Base-by-base conservation (phyloP, 1,140 invertebrate genomes). In the Himalopsyche phryganea region DNA sequence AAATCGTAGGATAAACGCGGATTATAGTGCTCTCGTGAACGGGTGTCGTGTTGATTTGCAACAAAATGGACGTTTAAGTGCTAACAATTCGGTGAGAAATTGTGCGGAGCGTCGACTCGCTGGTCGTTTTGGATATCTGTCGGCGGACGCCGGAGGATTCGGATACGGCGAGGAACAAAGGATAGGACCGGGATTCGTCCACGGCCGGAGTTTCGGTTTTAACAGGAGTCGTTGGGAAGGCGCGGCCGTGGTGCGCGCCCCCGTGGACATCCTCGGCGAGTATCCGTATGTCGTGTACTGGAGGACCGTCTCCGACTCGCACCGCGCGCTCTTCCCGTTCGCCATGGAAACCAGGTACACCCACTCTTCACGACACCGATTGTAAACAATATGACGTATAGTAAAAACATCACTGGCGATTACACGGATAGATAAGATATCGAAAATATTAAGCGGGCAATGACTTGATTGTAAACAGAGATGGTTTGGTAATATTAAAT, bases 301-400 rank as follows among this genome's bases (percentile, higher is more conserved):
- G 50, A 50, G 56, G 42, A 28, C 55, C 41, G 53, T 42, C 13
- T 32, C 44, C 45, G 45, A 40, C 19, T 44, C 52, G 13, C 52
- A 38, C 42, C 52, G 52, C 42, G 52, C 52, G 44, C 52, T 47
- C 49, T 62, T 58, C 61, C 56, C 56, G 42, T 53, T 56, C 57
- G 52, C 58, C 61, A 63, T 63, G 61, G 61, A 63, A 49, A 63
- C 61, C 56, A 63, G 61, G 61, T 63, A 58, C 54, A 11, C 11
- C 40, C 42, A 20, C 42, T 28, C 15, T n/a, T 23, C n/a, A 23
- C 28, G 3, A 11, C 14, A 11, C 53, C 44, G 35, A n/a, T 28
- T 28, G 4, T 9, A 28, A 28, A 28, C 23, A 28, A 28, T 28
- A 28, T 28, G 23, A 28, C 23, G 23, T 28, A 28, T 28, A 28